Conservation (phyloP, 2,888 invertebrate species). For the Ypsolopha scabrella region DNA sequence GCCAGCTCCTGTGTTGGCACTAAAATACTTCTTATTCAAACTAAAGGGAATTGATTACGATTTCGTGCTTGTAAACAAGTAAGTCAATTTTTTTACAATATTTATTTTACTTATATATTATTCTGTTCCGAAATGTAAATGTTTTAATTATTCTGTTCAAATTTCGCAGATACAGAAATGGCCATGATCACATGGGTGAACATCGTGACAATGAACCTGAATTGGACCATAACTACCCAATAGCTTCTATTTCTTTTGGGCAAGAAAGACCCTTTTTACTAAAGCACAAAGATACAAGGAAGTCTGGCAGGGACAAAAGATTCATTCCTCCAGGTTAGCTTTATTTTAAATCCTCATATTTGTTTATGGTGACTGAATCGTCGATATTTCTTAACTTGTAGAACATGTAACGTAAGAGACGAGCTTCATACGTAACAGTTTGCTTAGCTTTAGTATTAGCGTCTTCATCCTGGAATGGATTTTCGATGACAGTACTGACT, state of each 20-base stretch:
- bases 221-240: conserved; percentile 70
- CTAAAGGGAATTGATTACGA: conserved; percentile 72
- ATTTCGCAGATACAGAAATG: conserved; percentile 72
- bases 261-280: conserved; percentile 74
- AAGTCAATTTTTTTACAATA: conserved; percentile 16
- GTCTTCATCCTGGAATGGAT: conserved; percentile 80
- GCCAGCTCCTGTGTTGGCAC: conserved; percentile 58
- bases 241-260: conserved; percentile 77
- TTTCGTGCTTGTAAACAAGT: conserved; percentile 77
- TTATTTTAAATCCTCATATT: conserved; percentile 66
- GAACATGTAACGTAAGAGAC: conserved; percentile 85
- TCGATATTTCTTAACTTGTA: conserved; percentile 73
- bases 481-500: conserved; percentile 86
- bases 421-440: conserved; percentile 91
- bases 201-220: conserved; percentile 79
- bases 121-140: no score
- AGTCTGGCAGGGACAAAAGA: conserved; percentile 51
- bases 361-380: conserved; percentile 62
- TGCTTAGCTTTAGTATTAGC: conserved; percentile 82
- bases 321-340: conserved; percentile 49
- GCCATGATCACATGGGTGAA: conserved; percentile 77
- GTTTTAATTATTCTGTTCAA: conserved; percentile 5
- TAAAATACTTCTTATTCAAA: conserved; percentile 60
- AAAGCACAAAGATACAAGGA: conserved; percentile 70
- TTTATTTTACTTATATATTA: no score